Base-by-base conservation (phyloP, 1,140 invertebrate species). In the Papilio dardanus region DNA sequence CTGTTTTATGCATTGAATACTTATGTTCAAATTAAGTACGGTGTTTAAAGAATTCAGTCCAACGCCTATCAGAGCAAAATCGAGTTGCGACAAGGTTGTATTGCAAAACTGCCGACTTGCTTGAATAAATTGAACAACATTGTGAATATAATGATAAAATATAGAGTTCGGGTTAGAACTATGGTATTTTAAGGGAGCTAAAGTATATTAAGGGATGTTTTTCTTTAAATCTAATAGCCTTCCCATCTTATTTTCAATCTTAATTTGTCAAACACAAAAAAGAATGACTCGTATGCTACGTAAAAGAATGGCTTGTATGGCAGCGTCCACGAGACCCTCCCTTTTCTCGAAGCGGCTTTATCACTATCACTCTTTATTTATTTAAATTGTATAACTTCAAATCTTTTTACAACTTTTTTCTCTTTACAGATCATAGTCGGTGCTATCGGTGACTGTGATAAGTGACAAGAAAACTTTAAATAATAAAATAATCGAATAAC, bases 391-490 rank as follows among this genome's bases (percentile, higher is more conserved):
- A 42, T 42, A 42, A 42, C 40, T 42, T 42, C 10, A 42, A 2
- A 42, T 4, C 42, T 54, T 12, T 24, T 24, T 2, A 35, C 30
- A 28, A 50, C 14, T 33, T 58, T 73, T 42, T 71, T 73, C 24
- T 50, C 30, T 54, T 73, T 73, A n/a, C 69, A 73, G 69, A 54
- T 73, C 69, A 37, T 50, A n/a, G 30, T 50, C 69, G 69, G 69
- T 35, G 69, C 46, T 31, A 33, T 19, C 69, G 69, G 42, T 54
- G 46, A 73, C 46, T 73, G 69, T 58, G 42, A 54, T 33, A 73
- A 73, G 69, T 73, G 69, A 73, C 46, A 73, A 54, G 19, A 24
- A 50, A 50, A 54, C 69, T 16, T 37, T 37, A 40, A 68, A 68
- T 21, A 68, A 8, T 19, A 31, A 40, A 37, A 31, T 37, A 68